A percentile compares a stretch with the other conserved stretches of the same genome.
phyloP scores from a whole-genome alignment of 1,140 invertebrate species.

The Ceratina japonica region DNA sequence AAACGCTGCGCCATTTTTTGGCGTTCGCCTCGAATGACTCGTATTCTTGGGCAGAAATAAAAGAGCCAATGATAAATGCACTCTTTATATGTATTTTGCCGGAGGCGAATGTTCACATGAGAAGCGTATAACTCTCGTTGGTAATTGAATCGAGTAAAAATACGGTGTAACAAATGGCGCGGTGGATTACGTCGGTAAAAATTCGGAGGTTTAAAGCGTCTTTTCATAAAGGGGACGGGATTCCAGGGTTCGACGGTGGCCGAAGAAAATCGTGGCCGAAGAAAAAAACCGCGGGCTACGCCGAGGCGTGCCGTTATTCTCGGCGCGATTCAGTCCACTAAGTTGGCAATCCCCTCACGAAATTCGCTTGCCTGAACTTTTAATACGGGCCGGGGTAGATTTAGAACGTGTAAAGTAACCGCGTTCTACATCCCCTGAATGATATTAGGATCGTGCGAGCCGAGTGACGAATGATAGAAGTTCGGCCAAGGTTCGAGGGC shows the following conservation, averaged over 20 bases:
- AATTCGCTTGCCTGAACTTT: not conserved
- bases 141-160: too few relatives aligned
- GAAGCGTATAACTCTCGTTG: too few relatives aligned
- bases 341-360: constrained; percentile 7
- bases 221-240: not conserved
- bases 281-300: constrained; percentile 3
- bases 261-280: not conserved
- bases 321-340: not conserved
- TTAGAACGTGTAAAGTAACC: not conserved
- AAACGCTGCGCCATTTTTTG: not conserved
- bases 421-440: not conserved
- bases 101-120: too few relatives aligned
- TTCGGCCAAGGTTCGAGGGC: too few relatives aligned
- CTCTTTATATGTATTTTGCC: too few relatives aligned
- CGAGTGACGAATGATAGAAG: not conserved
- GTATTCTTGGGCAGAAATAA: not conserved
- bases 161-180: too few relatives aligned
- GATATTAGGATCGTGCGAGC: not conserved
- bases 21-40: not conserved
- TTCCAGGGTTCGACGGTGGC: constrained; percentile 20
- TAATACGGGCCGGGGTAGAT: not conserved
- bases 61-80: too few relatives aligned
- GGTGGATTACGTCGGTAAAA: too few relatives aligned
- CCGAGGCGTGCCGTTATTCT: constrained; percentile 19
- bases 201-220: not conserved